Evolutionary conservation across 1,140 invertebrate genomes (phyloP), one percentile per base, ranked within the genome.

Genomic region (Bilobella aurantiaca): DNA sequence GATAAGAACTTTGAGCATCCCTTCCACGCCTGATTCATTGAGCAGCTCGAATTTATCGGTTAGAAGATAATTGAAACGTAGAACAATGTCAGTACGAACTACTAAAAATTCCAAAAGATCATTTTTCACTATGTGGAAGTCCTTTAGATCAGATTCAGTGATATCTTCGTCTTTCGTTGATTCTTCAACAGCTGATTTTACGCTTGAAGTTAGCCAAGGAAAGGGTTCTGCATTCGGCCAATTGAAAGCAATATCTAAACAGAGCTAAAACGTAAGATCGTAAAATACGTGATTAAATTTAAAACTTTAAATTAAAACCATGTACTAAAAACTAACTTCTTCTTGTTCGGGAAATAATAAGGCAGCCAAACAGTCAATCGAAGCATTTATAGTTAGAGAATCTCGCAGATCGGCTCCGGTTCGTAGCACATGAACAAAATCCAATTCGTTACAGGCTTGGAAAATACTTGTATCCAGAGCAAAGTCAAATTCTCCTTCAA

Each of bases 321-420:
- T 31, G 46, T 62, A 61, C 8, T 23, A 12, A 2, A 56, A 25
- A 57, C 81, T 82, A 63, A 85, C 81, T 79, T 92, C 90, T 78
- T 93, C 90, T 28, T 85, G 80, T 74, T 85, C 83, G 67, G 85
- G 87, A 62, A 85, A 87, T 14, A 91, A 75, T 23, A 93, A 79
- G 74, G 85, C 83, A 73, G 85, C 81, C 37, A 94, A 76, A 3
- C 86, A 86, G 78, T 83, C 82, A 12, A 93, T 77, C 12, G 88
- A 80, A 16, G 89, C 82, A 67, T 85, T 85, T 12, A 93, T 76
- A 29, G 90, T 80, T 16, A 84, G 80, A 0, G 84, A 76, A n/a
- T 87, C 84, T 69, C 84, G 85, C 73, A 94, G 89, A 79, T 96
- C 93, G 28, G 94, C 75, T 8, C 88, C 87, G 79, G 89, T 91